Conservation (phyloP, 2,797 vertebrate genomes). For the Myripristis jacobus region DNA sequence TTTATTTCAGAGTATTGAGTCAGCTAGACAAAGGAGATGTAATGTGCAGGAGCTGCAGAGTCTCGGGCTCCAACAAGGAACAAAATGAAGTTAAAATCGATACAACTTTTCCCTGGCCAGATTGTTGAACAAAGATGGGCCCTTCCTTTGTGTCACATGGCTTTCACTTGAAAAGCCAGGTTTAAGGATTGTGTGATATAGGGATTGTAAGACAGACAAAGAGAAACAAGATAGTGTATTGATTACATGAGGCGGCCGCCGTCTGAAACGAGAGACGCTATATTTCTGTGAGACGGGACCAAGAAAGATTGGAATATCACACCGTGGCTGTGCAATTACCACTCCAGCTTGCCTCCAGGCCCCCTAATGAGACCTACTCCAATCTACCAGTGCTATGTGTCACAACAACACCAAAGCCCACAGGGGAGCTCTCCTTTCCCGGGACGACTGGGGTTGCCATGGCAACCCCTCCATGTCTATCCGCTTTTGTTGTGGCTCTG, state of each 20-base stretch:
- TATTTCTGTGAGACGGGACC: conserved; percentile 22
- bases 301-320: conserved; percentile 51
- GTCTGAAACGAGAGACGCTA: conserved; percentile 32
- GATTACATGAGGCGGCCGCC: conserved; percentile 31
- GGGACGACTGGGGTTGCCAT: conserved; percentile 71
- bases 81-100: conserved; percentile 33
- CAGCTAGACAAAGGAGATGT: not conserved
- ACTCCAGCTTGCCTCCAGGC: conserved; percentile 62
- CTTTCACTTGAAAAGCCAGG: conserved; percentile 23
- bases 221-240: conserved; percentile 48
- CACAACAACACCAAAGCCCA: conserved; percentile 58
- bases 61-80: conserved; percentile 34
- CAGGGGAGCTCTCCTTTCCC: conserved; percentile 64
- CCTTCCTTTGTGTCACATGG: conserved; percentile 22
- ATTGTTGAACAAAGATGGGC: conserved; percentile 40
- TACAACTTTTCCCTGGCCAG: conserved; percentile 3
- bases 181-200: conserved; percentile 31
- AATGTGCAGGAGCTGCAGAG: not conserved
- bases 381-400: conserved; percentile 49
- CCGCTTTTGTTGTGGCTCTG: conserved; percentile 53
- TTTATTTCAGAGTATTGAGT: conserved; percentile 10
- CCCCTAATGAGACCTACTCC: conserved; percentile 69
- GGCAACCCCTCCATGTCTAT: conserved; percentile 68
- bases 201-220: conserved; percentile 43
- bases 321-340: conserved; percentile 74